These are phyloP conservation scores for Macrochelys suwanniensis DNA, from an alignment of 2,797 vertebrate genomes.

Conservation along the genomic window DNA sequence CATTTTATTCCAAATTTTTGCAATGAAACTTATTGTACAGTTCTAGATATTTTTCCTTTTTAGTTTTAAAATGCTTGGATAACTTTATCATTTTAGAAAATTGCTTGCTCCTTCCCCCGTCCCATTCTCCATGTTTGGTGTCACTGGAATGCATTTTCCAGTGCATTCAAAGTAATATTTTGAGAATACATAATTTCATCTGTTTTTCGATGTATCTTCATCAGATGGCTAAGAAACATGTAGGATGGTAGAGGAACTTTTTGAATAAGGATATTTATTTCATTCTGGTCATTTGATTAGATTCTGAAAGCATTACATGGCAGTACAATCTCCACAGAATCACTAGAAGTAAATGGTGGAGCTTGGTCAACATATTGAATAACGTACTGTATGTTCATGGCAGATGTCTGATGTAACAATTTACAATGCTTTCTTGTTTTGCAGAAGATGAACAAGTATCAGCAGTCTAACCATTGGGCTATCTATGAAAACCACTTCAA, in stretches of 20 bases:
- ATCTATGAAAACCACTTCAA: neutral
- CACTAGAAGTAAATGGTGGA: neutral
- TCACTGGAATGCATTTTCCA: neutral
- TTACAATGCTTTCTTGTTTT: conserved; percentile 57
- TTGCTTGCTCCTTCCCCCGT: conserved; percentile 2
- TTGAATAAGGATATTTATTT: accelerated
- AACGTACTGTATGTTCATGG: accelerated
- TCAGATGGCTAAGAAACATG: accelerated
- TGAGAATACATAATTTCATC: neutral
- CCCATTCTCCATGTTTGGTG: neutral
- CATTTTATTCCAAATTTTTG: neutral
- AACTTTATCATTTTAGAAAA: conserved; percentile 26
- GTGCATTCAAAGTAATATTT: conserved; percentile 39
- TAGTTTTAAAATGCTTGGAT: conserved; percentile 26
- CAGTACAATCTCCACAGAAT: neutral
- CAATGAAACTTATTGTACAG: neutral
- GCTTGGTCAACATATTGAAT: neutral
- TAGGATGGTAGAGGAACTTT: neutral
- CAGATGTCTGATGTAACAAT: neutral
- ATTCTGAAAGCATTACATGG: neutral
- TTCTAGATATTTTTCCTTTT: neutral
- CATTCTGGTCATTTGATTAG: neutral
- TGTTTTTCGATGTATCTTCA: neutral
- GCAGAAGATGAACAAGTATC: conserved; percentile 95
- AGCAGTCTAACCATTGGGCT: conserved; percentile 85